Evolutionary conservation across 2,888 invertebrate species (phyloP).

Genomic region (Apotomis capreana): DNA sequence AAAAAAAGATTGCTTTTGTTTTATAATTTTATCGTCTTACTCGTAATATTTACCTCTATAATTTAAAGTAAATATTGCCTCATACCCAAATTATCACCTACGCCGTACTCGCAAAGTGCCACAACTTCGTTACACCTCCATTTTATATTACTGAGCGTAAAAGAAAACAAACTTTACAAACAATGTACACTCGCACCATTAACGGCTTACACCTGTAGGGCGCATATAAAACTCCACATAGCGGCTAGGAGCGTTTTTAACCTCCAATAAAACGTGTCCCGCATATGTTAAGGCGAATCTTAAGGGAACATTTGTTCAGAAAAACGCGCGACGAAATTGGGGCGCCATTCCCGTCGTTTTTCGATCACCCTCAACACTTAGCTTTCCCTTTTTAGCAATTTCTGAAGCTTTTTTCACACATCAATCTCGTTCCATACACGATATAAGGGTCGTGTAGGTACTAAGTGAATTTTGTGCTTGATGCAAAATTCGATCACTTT

Average conservation of each 20-base stretch:
- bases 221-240: slow-evolving; percentile 63
- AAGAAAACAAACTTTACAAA: slow-evolving; percentile 32
- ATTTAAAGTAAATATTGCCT: neutral
- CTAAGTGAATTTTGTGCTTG: slow-evolving; percentile 49
- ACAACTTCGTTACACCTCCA: slow-evolving; percentile 15
- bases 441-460: slow-evolving; percentile 45
- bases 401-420: slow-evolving; percentile 79
- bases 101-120: neutral
- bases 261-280: slow-evolving; percentile 77
- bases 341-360: slow-evolving; percentile 66
- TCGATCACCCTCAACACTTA: slow-evolving; percentile 81
- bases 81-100: neutral
- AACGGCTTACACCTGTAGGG: slow-evolving; percentile 62
- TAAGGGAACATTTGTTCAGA: slow-evolving; percentile 79
- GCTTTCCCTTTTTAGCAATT: slow-evolving; percentile 82
- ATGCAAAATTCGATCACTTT: slow-evolving; percentile 45
- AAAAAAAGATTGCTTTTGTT: neutral
- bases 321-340: slow-evolving; percentile 80
- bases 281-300: slow-evolving; percentile 78
- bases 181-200: slow-evolving; percentile 53
- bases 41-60: neutral
- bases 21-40: neutral
- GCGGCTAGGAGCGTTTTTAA: slow-evolving; percentile 63
- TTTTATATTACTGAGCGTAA: slow-evolving; percentile 22
- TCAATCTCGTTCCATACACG: slow-evolving; percentile 75